These are phyloP conservation scores for Holothuria leucospilota DNA, from an alignment of 53 echinoderm and acorn worm species.

Conservation along the genomic window DNA sequence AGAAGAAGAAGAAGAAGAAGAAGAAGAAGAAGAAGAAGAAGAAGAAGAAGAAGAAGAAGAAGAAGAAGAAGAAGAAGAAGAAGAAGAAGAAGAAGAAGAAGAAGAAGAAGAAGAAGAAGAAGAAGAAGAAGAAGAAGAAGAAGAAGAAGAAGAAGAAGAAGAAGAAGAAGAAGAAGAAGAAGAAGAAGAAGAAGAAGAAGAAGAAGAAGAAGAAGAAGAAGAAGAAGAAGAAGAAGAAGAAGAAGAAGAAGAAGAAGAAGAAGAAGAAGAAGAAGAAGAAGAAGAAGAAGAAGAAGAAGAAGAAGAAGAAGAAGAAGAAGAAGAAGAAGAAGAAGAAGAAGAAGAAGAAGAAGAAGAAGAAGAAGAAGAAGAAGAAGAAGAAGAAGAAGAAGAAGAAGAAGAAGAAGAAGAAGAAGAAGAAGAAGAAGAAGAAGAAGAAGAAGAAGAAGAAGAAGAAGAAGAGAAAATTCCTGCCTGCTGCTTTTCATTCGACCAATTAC, in stretches of 20 bases:
- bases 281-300: conserved; percentile 54
- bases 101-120: conserved; percentile 36
- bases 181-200: conserved; percentile 55
- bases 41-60: conserved; percentile 54
- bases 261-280: conserved; percentile 51
- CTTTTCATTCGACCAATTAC: not conserved
- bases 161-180: conserved; percentile 9
- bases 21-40: conserved; percentile 2
- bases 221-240: conserved; percentile 60
- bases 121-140: conserved; percentile 60
- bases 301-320: conserved; percentile 60
- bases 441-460: conserved; percentile 47
- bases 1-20: conserved; percentile 46
- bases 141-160: conserved; percentile 25
- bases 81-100: conserved; percentile 1
- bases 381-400: conserved; percentile 56
- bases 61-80: conserved; percentile 53
- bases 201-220: conserved; percentile 60
- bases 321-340: conserved; percentile 59
- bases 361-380: conserved; percentile 52
- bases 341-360: conserved; percentile 58
- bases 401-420: conserved; percentile 50
- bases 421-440: conserved; percentile 50
- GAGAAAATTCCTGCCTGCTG: not conserved
- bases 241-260: conserved; percentile 54